These are phyloP conservation scores for Ailuropoda melanoleuca DNA, from an alignment of 2,113 vertebrate species.

Conservation along the genomic window DNA sequence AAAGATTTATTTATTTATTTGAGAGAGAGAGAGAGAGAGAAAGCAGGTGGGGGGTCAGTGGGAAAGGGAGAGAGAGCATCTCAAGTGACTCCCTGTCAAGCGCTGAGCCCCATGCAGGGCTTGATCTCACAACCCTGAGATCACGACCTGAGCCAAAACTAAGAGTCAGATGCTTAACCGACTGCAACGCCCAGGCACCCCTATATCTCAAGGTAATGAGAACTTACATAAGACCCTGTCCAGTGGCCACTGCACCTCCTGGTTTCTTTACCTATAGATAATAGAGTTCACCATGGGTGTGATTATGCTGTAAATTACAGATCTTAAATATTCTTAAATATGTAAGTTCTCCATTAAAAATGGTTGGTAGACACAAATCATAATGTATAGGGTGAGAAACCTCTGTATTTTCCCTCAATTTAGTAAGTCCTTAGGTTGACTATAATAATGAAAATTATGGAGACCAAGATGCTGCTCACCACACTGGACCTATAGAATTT, in stretches of 20 bases:
- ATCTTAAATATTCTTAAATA: not conserved
- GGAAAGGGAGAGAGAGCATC: not conserved
- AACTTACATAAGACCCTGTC: not conserved
- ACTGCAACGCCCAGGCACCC: not conserved
- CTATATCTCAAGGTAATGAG: not conserved
- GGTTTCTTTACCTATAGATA: not conserved
- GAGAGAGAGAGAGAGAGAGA: not conserved
- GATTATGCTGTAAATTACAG: not conserved
- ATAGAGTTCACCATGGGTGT: not conserved
- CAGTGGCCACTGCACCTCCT: not conserved
- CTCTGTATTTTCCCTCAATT: not conserved
- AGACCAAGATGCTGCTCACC: not conserved
- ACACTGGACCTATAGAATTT: not conserved
- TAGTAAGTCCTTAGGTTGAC: not conserved
- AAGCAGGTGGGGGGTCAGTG: not conserved
- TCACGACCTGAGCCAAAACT: not conserved
- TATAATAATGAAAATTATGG: not conserved
- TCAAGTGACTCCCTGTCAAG: not conserved
- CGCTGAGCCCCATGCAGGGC: not conserved
- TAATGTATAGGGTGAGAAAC: not conserved
- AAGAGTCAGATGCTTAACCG: not conserved
- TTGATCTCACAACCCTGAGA: not conserved
- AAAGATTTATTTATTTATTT: not conserved
- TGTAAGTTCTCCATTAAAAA: not conserved
- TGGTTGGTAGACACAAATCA: not conserved